Evolutionary conservation across 2,888 invertebrate species (phyloP).

Genomic region (Prenolepis imparis): DNA sequence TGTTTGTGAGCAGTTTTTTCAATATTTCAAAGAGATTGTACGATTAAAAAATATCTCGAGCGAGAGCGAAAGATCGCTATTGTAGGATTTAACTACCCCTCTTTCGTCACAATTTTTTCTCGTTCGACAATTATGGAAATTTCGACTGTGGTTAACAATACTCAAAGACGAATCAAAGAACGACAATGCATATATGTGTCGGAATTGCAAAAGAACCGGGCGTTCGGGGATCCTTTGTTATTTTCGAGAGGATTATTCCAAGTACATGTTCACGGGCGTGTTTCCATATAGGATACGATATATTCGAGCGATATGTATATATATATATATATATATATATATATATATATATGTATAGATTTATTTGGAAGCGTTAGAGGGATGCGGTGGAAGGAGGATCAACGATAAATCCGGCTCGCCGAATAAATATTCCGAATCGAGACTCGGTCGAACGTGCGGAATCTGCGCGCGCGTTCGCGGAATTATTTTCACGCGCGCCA

Average conservation of each 20-base stretch:
- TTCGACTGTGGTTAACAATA: slow-evolving; percentile 23
- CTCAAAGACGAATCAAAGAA: slow-evolving; percentile 36
- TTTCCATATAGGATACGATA: slow-evolving; percentile 46
- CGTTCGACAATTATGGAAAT: neutral
- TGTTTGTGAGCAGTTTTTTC: neutral
- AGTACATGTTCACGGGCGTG: slow-evolving; percentile 37
- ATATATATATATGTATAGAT: slow-evolving; percentile 4
- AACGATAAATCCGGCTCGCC: slow-evolving; percentile 54
- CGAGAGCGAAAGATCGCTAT: neutral
- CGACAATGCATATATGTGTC: neutral
- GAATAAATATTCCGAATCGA: slow-evolving; percentile 57
- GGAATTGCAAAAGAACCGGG: slow-evolving; percentile 26
- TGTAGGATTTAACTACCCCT: neutral
- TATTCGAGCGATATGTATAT: slow-evolving; percentile 33
- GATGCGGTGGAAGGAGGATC: neutral
- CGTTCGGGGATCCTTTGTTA: slow-evolving; percentile 33
- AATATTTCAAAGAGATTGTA: neutral
- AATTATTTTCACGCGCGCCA: slow-evolving; percentile 72
- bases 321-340: too few relatives aligned
- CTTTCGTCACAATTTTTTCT: neutral
- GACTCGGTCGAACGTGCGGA: slow-evolving; percentile 46
- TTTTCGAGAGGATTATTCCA: slow-evolving; percentile 55
- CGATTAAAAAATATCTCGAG: neutral
- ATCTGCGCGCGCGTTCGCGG: slow-evolving; percentile 45
- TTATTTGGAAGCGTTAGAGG: neutral